Percentiles rank a stretch among this genome's conserved stretches.
phyloP scores from a whole-genome alignment of 1,140 invertebrate genomes.

The Copidosoma floridanum region DNA sequence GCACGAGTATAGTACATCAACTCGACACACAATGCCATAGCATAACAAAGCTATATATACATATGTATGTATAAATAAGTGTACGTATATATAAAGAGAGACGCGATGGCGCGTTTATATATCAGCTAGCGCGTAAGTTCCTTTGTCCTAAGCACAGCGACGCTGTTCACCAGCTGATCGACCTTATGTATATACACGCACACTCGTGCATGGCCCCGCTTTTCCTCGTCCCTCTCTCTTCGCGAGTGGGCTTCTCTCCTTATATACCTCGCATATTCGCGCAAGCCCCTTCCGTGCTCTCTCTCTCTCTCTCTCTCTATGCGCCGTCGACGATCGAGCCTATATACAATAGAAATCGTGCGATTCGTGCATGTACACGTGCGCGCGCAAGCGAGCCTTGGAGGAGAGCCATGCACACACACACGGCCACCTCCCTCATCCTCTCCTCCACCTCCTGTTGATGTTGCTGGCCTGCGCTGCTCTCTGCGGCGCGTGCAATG shows the following conservation, averaged over 20 bases:
- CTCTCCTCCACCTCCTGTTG: too few relatives aligned
- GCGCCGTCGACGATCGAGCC: neutral
- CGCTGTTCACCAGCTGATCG: constrained; percentile 35
- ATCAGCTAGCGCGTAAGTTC: neutral
- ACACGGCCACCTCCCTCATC: too few relatives aligned
- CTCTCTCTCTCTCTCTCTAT: neutral
- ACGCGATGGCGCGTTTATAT: too few relatives aligned
- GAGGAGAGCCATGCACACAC: too few relatives aligned
- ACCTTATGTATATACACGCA: constrained; percentile 27
- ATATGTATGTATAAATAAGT: too few relatives aligned
- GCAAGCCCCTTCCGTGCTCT: neutral
- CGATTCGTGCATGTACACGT: neutral
- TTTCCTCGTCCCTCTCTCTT: neutral
- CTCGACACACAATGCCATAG: too few relatives aligned
- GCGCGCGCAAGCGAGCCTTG: too few relatives aligned
- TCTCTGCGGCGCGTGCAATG: too few relatives aligned
- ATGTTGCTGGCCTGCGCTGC: too few relatives aligned
- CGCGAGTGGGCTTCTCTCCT: neutral
- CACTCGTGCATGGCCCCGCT: neutral
- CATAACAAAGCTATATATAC: too few relatives aligned
- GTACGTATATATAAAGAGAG: too few relatives aligned
- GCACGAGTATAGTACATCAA: too few relatives aligned
- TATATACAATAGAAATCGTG: neutral
- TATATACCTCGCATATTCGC: neutral
- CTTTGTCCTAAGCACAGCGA: constrained; percentile 11